phyloP scores from a whole-genome alignment of 1,140 invertebrate genomes.

The Olivierus martensii region DNA sequence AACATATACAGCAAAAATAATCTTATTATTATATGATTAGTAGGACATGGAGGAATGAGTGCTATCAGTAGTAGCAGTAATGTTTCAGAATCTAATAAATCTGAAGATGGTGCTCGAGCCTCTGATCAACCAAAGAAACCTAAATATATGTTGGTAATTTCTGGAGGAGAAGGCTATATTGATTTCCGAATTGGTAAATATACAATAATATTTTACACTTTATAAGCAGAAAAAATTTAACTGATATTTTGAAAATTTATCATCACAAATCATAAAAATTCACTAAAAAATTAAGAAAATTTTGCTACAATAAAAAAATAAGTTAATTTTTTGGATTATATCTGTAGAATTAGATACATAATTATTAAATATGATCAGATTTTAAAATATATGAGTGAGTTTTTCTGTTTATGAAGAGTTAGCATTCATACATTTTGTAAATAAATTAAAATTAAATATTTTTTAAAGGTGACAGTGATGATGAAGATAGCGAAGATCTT shows the following conservation, averaged over 20 bases:
- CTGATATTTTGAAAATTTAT: too few species aligned
- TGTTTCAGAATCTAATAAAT: conserved; percentile 12
- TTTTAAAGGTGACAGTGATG: conserved; percentile 1
- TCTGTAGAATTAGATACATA: too few species aligned
- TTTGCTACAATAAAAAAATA: too few species aligned
- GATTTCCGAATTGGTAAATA: conserved; percentile 73
- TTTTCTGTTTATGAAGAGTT: background rate
- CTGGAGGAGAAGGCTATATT: conserved; percentile 98
- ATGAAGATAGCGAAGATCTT: conserved; percentile 22
- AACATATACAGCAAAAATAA: too few species aligned
- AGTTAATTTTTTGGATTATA: too few species aligned
- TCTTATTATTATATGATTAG: background rate
- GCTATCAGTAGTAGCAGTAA: conserved; percentile 2
- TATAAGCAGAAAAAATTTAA: too few species aligned
- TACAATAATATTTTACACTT: too few species aligned
- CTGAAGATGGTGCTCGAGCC: conserved; percentile 8
- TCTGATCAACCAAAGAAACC: conserved; percentile 10
- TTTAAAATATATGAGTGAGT: too few species aligned
- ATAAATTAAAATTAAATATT: background rate
- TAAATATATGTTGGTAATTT: conserved; percentile 67
- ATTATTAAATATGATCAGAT: too few species aligned
- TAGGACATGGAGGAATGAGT: conserved; percentile 20
- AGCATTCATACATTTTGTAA: background rate
- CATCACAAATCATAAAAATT: too few species aligned
- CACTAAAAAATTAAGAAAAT: too few species aligned